phyloP scores from a whole-genome alignment of 2,113 vertebrate genomes.

The Coregonus clupeaformis region DNA sequence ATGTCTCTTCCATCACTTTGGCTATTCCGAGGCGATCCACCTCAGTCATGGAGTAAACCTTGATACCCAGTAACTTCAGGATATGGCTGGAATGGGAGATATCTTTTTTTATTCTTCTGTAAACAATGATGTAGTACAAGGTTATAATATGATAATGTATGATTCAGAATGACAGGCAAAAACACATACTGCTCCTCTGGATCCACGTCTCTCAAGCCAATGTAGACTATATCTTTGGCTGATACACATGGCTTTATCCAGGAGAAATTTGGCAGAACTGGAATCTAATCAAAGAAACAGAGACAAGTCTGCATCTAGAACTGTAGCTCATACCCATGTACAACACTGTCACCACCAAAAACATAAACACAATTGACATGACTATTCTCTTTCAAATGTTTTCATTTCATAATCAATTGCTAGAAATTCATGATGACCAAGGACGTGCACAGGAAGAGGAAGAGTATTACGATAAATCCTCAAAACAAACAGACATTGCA shows the following conservation, averaged over 20 bases:
- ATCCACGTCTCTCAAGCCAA: conserved; percentile 77
- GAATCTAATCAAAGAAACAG: conserved; percentile 40
- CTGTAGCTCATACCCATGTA: no score
- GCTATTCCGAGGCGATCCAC: conserved; percentile 71
- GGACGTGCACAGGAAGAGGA: no score
- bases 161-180: neutral
- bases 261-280: conserved; percentile 67
- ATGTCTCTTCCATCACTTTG: conserved; percentile 75
- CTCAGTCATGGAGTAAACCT: conserved; percentile 71
- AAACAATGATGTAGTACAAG: neutral
- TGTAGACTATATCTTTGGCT: conserved; percentile 71
- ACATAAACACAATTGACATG: neutral
- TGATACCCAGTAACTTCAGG: conserved; percentile 68
- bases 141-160: neutral
- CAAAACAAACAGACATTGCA: no score
- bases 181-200: conserved; percentile 73
- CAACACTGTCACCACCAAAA: neutral
- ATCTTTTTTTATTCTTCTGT: neutral
- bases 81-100: conserved; percentile 58
- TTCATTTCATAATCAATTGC: neutral
- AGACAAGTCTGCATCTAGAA: no score
- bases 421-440: neutral
- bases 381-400: neutral
- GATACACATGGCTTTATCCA: conserved; percentile 73
- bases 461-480: no score